Conservation (phyloP, 2,888 invertebrate species). For the Meandrusa payeni region DNA sequence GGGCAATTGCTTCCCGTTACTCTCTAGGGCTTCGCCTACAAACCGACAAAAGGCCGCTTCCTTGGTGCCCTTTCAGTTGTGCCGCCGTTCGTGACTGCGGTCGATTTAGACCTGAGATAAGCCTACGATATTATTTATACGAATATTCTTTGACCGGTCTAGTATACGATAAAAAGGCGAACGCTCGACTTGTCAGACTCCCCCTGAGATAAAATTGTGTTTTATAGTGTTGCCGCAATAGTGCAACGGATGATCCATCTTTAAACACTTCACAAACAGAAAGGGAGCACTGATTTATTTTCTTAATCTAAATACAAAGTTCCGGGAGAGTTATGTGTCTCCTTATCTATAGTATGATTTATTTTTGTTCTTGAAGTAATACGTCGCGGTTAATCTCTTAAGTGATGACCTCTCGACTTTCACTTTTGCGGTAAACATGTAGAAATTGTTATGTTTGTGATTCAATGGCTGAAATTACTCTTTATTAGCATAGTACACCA, state of each 20-base stretch:
- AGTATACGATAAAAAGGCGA: constrained; percentile 36
- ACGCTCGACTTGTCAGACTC: constrained; percentile 34
- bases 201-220: constrained; percentile 32
- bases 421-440: neutral
- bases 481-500: no score
- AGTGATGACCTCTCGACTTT: constrained; percentile 1
- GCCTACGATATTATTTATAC: constrained; percentile 57
- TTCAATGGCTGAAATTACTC: no score
- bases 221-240: constrained; percentile 27
- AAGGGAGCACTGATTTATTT: constrained; percentile 15
- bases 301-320: constrained; percentile 16
- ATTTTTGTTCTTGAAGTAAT: constrained; percentile 7
- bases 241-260: constrained; percentile 19
- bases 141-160: constrained; percentile 36
- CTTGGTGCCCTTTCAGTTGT: constrained; percentile 51
- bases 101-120: constrained; percentile 64
- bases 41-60: constrained; percentile 50
- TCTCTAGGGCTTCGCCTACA: no score
- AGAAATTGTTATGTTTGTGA: no score
- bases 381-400: constrained; percentile 6
- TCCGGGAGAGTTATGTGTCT: constrained; percentile 8
- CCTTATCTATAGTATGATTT: constrained; percentile 16
- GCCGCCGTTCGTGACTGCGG: constrained; percentile 66
- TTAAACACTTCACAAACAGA: constrained; percentile 9
- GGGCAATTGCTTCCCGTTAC: no score